These are phyloP conservation scores for Lytechinus variegatus DNA, from an alignment of 35 echinoderm and acorn worm species.

Conservation along the genomic window DNA sequence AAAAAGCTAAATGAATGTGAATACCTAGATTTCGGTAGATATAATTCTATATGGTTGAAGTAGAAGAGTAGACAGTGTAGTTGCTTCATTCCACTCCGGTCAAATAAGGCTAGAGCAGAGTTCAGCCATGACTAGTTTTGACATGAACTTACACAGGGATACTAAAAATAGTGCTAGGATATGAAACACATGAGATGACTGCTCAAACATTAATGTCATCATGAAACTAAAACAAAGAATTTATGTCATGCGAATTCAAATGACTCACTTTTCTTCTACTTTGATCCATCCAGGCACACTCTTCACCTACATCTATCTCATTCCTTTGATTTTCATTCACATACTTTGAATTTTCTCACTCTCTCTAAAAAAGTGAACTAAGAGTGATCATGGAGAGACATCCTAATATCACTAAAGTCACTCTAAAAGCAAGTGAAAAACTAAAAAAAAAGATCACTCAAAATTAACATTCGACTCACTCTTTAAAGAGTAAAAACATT, in stretches of 20 bases:
- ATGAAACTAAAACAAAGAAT: conserved; percentile 15
- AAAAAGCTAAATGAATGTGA: neutral
- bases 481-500: no score
- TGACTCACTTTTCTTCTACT: neutral
- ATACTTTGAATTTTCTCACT: neutral
- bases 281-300: neutral
- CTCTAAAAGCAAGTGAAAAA: no score
- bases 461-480: no score
- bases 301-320: neutral
- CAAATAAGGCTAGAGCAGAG: neutral
- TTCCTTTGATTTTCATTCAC: neutral
- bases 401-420: no score
- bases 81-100: neutral
- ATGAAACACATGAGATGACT: neutral
- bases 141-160: neutral
- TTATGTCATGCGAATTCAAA: neutral
- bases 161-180: conserved; percentile 10
- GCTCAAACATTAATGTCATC: neutral
- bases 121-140: neutral
- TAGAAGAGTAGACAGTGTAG: neutral
- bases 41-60: neutral
- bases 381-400: no score
- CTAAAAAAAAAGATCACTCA: no score
- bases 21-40: neutral
- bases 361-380: no score